A percentile compares a stretch with the other conserved stretches of the same genome.
These are phyloP conservation scores for Troides oblongomaculatus DNA, from an alignment of 2,888 invertebrate species.

Conservation along the genomic window DNA sequence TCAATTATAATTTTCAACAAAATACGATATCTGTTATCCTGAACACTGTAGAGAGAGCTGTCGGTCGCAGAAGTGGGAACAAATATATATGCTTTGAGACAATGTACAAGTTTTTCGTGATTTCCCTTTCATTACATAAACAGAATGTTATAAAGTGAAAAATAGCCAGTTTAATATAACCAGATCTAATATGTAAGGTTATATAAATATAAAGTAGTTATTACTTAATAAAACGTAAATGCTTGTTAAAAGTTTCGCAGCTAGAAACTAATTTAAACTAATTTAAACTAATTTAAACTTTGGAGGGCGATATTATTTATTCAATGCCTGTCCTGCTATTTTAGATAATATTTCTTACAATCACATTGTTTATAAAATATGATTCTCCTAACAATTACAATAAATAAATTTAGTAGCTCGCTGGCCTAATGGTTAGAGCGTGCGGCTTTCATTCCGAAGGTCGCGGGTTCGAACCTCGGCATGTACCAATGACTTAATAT, in stretches of 20 bases:
- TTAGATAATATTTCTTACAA: conserved; percentile 16
- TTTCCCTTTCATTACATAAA: background rate
- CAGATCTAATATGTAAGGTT: background rate
- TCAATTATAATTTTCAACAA: too few species aligned
- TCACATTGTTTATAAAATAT: background rate
- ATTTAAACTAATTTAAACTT: conserved; percentile 29
- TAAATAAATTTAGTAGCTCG: background rate
- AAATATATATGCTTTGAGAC: too few species aligned
- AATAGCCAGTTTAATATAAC: background rate
- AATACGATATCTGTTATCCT: too few species aligned
- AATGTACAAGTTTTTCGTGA: background rate
- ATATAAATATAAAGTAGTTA: conserved; percentile 25
- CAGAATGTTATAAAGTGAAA: background rate
- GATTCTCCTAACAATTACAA: background rate
- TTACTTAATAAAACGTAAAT: conserved; percentile 23
- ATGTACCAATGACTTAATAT: too few species aligned
- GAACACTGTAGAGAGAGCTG: too few species aligned
- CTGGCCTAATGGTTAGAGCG: too few species aligned
- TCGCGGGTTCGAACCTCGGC: too few species aligned
- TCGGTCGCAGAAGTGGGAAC: too few species aligned
- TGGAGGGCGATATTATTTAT: conserved; percentile 24
- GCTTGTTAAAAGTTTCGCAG: conserved; percentile 24
- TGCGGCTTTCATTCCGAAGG: too few species aligned
- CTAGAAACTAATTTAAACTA: conserved; percentile 28
- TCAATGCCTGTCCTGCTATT: conserved; percentile 17